phyloP scores from a whole-genome alignment of 2,113 vertebrate species.

The Tonatia bakeri region DNA sequence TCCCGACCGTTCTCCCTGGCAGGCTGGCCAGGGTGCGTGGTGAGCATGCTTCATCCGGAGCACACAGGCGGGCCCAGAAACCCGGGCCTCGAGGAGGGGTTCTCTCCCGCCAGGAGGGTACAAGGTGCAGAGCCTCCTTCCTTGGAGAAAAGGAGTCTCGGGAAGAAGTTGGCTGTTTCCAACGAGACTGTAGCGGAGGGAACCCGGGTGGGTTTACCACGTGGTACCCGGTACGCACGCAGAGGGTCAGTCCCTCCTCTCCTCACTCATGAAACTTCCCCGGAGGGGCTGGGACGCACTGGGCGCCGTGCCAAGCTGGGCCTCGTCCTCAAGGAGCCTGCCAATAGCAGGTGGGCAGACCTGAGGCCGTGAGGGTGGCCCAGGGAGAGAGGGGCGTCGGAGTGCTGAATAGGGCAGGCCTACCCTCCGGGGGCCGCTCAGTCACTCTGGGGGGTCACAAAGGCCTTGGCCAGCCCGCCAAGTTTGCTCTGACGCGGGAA shows the following conservation, averaged over 20 bases:
- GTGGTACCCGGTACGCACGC: neutral
- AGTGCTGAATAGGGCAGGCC: too few relatives aligned
- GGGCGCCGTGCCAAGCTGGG: rapidly evolving
- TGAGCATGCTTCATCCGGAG: neutral
- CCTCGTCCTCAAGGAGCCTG: neutral
- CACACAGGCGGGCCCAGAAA: neutral
- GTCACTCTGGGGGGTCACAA: too few relatives aligned
- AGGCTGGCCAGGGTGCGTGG: too few relatives aligned
- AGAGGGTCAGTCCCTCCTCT: too few relatives aligned
- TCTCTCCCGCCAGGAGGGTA: neutral
- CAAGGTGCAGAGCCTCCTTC: rapidly evolving
- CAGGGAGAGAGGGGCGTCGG: too few relatives aligned
- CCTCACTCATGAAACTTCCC: neutral
- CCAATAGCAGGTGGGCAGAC: neutral
- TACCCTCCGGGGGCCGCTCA: too few relatives aligned
- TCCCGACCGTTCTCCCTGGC: neutral
- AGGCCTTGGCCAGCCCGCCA: too few relatives aligned
- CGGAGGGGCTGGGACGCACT: rapidly evolving
- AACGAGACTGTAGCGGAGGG: rapidly evolving
- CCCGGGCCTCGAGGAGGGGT: too few relatives aligned
- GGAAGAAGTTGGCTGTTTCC: too few relatives aligned
- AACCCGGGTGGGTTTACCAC: too few relatives aligned
- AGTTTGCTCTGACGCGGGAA: too few relatives aligned
- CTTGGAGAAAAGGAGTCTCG: neutral
- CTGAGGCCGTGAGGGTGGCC: neutral